phyloP scores from a whole-genome alignment of 2,888 invertebrate species.

The Athalia rosae region DNA sequence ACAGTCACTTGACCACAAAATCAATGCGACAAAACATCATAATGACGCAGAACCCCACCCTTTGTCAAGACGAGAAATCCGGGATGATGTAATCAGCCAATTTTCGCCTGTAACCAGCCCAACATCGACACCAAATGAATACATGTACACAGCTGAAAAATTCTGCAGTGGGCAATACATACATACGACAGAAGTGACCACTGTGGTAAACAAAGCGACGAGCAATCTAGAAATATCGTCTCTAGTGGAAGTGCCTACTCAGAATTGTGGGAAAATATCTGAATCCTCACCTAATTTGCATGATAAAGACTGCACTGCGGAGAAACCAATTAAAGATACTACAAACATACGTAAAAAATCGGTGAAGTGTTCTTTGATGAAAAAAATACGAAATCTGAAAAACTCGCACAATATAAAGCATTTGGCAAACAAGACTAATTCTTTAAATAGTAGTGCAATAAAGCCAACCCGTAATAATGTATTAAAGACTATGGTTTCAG shows the following conservation, averaged over 20 bases:
- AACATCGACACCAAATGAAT: background rate
- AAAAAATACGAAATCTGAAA: constrained; percentile 56
- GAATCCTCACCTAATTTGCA: background rate
- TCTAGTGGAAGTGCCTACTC: background rate
- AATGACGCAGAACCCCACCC: background rate
- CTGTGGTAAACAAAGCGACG: background rate
- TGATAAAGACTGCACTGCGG: background rate
- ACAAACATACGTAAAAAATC: constrained; percentile 9
- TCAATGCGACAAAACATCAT: background rate
- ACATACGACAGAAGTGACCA: background rate
- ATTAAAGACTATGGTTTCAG: background rate
- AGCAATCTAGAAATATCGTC: no score
- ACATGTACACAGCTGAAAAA: background rate
- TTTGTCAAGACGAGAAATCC: background rate
- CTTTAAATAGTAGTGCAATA: constrained; percentile 1
- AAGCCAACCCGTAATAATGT: background rate
- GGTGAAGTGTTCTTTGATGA: constrained; percentile 51
- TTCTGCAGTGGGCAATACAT: background rate
- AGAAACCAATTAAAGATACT: background rate
- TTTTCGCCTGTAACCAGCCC: constrained; percentile 2
- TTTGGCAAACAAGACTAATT: background rate
- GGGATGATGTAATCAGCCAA: background rate
- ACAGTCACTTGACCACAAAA: background rate
- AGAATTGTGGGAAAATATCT: background rate
- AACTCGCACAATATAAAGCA: constrained; percentile 41